Evolutionary conservation across 1,140 invertebrate species (phyloP).

Genomic region (Achatina immaculata): DNA sequence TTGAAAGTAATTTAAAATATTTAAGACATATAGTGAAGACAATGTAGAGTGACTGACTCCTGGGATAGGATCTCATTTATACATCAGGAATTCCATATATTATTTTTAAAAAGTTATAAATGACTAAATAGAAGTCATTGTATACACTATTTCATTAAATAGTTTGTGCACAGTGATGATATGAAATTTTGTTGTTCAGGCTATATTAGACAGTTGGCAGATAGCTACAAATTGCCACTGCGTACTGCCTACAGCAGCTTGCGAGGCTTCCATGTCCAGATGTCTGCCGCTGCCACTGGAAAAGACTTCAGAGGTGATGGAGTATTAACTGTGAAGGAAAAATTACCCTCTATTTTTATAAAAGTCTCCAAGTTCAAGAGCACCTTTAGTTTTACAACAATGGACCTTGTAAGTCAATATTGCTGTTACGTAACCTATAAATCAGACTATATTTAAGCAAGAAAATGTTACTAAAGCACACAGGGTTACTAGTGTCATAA

Average conservation of each 20-base stretch:
- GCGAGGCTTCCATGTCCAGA: conserved; percentile 83
- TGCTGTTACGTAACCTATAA: not conserved
- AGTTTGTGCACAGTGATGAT: no score
- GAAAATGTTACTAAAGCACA: no score
- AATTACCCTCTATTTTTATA: conserved; percentile 77
- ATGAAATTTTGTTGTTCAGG: not conserved
- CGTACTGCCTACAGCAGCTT: conserved; percentile 77
- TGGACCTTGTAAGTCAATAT: conserved; percentile 76
- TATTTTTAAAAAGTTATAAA: no score
- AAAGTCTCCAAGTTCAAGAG: conserved; percentile 78
- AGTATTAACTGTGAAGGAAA: conserved; percentile 56
- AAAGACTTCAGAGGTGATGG: conserved; percentile 61
- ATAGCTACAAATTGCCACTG: conserved; percentile 76
- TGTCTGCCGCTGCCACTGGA: conserved; percentile 68
- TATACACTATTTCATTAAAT: no score
- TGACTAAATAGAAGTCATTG: no score
- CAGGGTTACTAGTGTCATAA: no score
- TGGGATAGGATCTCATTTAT: no score
- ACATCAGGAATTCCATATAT: no score
- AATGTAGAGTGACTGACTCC: no score
- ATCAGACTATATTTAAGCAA: no score
- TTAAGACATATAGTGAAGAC: no score
- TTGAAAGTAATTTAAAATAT: no score
- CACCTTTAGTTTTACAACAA: conserved; percentile 82
- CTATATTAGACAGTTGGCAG: conserved; percentile 16